Evolutionary conservation across 2,113 vertebrate species (phyloP).

Genomic region (Actenoides hombroni): DNA sequence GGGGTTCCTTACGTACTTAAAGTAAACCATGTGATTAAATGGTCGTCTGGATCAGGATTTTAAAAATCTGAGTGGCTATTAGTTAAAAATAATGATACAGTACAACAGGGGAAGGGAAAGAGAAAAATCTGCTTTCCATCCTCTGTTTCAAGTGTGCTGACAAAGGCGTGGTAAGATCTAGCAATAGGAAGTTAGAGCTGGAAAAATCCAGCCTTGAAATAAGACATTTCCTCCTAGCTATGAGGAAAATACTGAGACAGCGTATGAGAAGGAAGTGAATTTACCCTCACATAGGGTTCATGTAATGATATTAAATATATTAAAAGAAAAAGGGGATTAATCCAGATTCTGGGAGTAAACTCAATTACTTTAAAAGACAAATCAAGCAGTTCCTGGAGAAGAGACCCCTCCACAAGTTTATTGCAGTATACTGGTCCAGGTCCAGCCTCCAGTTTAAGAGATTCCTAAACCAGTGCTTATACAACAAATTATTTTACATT

Average conservation of each 20-base stretch:
- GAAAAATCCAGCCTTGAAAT: slow-evolving; percentile 45
- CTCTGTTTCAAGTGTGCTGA: neutral
- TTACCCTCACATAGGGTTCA: neutral
- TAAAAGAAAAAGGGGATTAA: neutral
- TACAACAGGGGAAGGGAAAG: neutral
- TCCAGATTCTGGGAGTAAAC: neutral
- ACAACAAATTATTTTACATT: neutral
- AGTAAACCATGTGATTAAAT: slow-evolving; percentile 16
- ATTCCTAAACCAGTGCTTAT: neutral
- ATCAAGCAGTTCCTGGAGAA: neutral
- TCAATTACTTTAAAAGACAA: neutral
- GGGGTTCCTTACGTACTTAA: neutral
- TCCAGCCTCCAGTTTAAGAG: neutral
- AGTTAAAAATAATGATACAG: neutral
- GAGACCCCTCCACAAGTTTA: neutral
- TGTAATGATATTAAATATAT: neutral
- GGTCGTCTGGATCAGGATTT: neutral
- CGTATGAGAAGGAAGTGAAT: neutral
- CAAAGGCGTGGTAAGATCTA: slow-evolving; percentile 25
- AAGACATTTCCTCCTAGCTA: slow-evolving; percentile 21
- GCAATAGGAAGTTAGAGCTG: neutral
- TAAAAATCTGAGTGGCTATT: slow-evolving; percentile 12
- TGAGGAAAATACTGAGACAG: slow-evolving; percentile 26
- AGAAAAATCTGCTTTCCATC: slow-evolving; percentile 28
- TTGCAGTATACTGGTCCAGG: neutral